Conservation (phyloP, 2,797 vertebrate genomes). For the Enteromius radiatus region DNA sequence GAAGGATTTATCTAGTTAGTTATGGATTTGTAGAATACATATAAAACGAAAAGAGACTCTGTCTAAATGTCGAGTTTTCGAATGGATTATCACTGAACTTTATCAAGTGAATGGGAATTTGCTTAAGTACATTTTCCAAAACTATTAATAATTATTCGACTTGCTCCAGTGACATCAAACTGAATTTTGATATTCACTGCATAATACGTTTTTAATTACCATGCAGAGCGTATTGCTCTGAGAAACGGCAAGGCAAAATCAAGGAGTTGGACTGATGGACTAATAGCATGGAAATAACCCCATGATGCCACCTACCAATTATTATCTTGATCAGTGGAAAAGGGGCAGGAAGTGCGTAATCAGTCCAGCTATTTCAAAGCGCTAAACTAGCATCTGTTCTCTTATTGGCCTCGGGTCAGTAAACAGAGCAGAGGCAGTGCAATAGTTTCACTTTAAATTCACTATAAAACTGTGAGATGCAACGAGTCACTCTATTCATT, state of each 20-base stretch:
- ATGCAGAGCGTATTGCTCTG: neutral
- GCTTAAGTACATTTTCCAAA: neutral
- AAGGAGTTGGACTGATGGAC: conserved; percentile 32
- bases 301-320: conserved; percentile 37
- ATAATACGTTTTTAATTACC: conserved; percentile 37
- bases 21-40: neutral
- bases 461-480: neutral
- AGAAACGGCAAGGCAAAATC: conserved; percentile 13
- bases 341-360: conserved; percentile 36
- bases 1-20: neutral
- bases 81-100: conserved; percentile 3
- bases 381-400: conserved; percentile 19
- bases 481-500: conserved; percentile 4
- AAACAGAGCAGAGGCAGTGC: neutral
- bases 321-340: conserved; percentile 40
- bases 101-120: neutral
- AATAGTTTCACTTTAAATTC: neutral
- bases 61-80: neutral
- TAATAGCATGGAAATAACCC: conserved; percentile 44
- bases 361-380: conserved; percentile 2
- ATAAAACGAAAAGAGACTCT: neutral
- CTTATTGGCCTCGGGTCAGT: neutral
- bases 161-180: conserved; percentile 31
- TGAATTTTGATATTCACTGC: conserved; percentile 36
- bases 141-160: conserved; percentile 16